Evolutionary conservation across 2,113 vertebrate species (phyloP).

Genomic region (Piaya cayana): DNA sequence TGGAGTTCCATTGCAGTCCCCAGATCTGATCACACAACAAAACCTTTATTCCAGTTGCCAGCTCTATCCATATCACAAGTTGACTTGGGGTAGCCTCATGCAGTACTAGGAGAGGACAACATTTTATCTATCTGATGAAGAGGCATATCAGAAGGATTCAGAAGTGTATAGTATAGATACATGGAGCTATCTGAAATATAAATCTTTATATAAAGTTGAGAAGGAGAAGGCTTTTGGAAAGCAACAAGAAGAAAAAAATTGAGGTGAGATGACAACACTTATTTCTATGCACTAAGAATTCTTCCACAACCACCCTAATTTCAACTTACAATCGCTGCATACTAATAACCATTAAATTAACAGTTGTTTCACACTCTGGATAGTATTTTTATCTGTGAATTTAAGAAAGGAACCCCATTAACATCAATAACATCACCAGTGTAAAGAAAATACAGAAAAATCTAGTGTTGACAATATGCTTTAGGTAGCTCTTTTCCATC

Average conservation of each 20-base stretch:
- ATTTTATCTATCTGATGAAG: not conserved
- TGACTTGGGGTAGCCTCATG: not conserved
- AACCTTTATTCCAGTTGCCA: not conserved
- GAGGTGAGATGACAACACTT: not conserved
- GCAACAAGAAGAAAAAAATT: not conserved
- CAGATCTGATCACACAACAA: not conserved
- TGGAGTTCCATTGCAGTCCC: not conserved
- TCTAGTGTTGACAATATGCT: not conserved
- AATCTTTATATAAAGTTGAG: not conserved
- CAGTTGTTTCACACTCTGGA: not conserved
- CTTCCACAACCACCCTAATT: not conserved
- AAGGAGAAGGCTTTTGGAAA: not conserved
- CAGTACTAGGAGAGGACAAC: not conserved
- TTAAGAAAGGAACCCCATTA: not conserved
- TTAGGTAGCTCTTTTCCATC: not conserved
- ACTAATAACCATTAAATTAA: not conserved
- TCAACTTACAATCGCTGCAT: not conserved
- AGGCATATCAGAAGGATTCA: not conserved
- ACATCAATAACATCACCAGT: not conserved
- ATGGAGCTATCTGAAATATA: not conserved
- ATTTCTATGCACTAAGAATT: not conserved
- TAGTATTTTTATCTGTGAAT: not conserved
- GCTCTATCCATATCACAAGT: not conserved
- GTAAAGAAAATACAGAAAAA: not conserved
- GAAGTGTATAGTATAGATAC: not conserved